These are phyloP conservation scores for Melanerpes formicivorus DNA, from an alignment of 2,113 vertebrate species.

Conservation along the genomic window DNA sequence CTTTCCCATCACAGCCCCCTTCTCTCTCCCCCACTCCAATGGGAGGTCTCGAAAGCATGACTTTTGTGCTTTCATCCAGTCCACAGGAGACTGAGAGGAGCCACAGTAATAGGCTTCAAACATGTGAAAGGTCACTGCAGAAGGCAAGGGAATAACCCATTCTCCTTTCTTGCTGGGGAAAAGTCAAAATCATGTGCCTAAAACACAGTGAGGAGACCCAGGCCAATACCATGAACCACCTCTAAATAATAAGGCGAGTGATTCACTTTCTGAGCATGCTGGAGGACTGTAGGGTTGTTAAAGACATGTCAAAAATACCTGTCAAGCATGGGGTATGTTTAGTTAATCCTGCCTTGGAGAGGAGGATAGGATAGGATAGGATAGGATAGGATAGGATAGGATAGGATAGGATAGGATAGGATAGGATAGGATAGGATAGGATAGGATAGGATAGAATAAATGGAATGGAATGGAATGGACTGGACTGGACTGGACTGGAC, in stretches of 20 bases:
- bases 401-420: too few relatives aligned
- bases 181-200: neutral
- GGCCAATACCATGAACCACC: neutral
- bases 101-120: neutral
- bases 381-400: too few relatives aligned
- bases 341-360: slow-evolving; percentile 10
- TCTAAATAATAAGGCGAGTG: slow-evolving; percentile 13
- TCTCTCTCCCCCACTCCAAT: accelerated
- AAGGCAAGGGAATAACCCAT: neutral
- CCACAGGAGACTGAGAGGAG: slow-evolving; percentile 23
- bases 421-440: too few relatives aligned
- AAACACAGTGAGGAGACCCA: neutral
- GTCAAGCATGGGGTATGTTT: neutral
- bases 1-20: neutral
- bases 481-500: too few relatives aligned
- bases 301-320: neutral
- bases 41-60: neutral
- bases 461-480: too few relatives aligned
- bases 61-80: neutral
- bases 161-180: neutral
- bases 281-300: neutral
- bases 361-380: neutral
- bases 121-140: slow-evolving; percentile 10
- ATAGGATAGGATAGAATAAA: too few relatives aligned
- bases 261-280: slow-evolving; percentile 13